These are phyloP conservation scores for Drosophila sproati DNA, from an alignment of 1,140 invertebrate genomes.

Conservation along the genomic window DNA sequence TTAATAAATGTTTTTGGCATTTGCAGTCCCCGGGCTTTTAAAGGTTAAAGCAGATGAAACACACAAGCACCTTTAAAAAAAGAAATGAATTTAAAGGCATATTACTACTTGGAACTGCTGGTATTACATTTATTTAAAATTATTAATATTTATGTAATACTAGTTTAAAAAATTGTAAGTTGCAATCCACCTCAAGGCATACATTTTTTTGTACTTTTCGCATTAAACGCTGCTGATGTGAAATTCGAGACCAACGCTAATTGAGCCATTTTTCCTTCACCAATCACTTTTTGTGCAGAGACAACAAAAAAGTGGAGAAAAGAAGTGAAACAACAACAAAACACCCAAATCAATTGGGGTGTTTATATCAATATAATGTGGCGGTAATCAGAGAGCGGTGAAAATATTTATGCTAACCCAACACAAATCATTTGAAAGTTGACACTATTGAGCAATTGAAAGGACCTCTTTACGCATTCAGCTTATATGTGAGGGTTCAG, in stretches of 20 bases:
- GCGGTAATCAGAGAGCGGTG: constrained; percentile 66
- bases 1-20: constrained; percentile 49
- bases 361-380: constrained; percentile 69
- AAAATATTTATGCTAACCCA: constrained; percentile 52
- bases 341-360: constrained; percentile 63
- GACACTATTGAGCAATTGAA: constrained; percentile 72
- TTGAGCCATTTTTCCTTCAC: constrained; percentile 67
- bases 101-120: too few relatives aligned
- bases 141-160: too few relatives aligned
- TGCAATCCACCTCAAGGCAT: not conserved
- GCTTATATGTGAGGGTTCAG: not conserved
- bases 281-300: constrained; percentile 8
- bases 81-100: too few relatives aligned
- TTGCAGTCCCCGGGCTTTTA: constrained; percentile 39
- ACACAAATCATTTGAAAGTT: constrained; percentile 72
- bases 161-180: not conserved
- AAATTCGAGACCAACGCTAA: constrained; percentile 60
- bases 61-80: constrained; percentile 2
- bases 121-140: too few relatives aligned
- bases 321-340: constrained; percentile 14
- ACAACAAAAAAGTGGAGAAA: constrained; percentile 42
- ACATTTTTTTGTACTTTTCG: not conserved
- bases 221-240: constrained; percentile 21
- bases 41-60: constrained; percentile 54
- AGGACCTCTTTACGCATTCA: too few relatives aligned